Percentiles rank a stretch among this genome's conserved stretches.
phyloP scores from a whole-genome alignment of 2,113 vertebrate species.

The Phylloscopus trochiloides region DNA sequence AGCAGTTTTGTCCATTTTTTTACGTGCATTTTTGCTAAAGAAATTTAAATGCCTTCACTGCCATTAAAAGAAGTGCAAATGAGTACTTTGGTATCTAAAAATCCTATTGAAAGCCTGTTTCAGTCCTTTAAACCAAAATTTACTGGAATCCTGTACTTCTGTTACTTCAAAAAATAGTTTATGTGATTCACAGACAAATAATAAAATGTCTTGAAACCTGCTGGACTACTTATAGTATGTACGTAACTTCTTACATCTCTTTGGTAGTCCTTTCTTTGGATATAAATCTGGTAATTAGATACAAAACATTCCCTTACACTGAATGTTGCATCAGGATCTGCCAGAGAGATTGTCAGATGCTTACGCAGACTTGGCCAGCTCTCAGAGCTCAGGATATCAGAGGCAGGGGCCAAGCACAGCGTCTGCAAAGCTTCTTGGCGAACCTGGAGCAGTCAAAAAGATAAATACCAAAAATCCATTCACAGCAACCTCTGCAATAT shows the following conservation, averaged over 20 bases:
- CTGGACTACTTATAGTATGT: neutral
- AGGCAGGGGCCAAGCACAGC: slow-evolving; percentile 83
- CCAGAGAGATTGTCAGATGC: slow-evolving; percentile 80
- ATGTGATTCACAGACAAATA: neutral
- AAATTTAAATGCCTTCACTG: neutral
- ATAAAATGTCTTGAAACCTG: neutral
- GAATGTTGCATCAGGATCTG: slow-evolving; percentile 83
- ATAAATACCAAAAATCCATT: neutral
- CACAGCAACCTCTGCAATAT: neutral
- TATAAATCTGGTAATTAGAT: neutral
- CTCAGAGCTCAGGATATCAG: slow-evolving; percentile 89
- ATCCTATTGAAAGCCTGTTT: neutral
- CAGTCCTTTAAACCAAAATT: neutral
- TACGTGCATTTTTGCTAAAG: accelerated
- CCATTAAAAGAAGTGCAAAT: neutral
- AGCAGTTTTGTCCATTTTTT: neutral
- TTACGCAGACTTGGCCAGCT: slow-evolving; percentile 84
- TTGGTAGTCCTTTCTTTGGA: neutral
- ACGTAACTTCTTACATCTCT: neutral
- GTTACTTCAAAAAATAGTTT: neutral
- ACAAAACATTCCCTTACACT: slow-evolving; percentile 76
- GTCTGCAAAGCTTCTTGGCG: slow-evolving; percentile 86
- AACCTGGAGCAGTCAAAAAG: slow-evolving; percentile 73
- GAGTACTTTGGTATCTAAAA: neutral
- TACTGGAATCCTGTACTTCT: neutral